phyloP scores from a whole-genome alignment of 2,113 vertebrate genomes.

The Arvicanthis niloticus region DNA sequence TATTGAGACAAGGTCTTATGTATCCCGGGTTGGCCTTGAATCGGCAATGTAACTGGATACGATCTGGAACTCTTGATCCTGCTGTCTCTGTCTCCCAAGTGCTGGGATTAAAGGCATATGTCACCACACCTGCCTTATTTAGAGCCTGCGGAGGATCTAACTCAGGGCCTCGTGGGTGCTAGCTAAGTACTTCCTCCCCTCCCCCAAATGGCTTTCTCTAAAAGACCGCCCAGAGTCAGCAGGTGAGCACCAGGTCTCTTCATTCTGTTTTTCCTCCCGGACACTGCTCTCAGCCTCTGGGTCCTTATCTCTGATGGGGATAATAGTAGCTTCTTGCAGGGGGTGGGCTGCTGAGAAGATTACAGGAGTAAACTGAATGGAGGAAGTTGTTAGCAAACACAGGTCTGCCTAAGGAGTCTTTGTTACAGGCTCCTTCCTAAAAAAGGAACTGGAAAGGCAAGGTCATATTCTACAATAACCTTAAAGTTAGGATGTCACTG shows the following conservation, averaged over 20 bases:
- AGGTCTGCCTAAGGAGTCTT: not conserved
- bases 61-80: not conserved
- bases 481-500: not conserved
- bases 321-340: no score
- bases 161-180: not conserved
- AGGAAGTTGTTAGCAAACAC: not conserved
- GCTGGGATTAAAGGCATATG: not conserved
- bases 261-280: not conserved
- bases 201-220: not conserved
- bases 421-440: not conserved
- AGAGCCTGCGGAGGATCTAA: no score
- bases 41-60: no score
- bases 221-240: not conserved
- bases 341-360: not conserved
- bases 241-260: not conserved
- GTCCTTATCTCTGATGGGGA: conserved; percentile 2
- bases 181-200: not conserved
- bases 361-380: not conserved
- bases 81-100: not conserved
- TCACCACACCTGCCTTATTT: not conserved
- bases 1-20: not conserved
- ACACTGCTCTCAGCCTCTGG: not conserved
- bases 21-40: not conserved
- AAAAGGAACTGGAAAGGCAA: conserved; percentile 28
- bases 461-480: conserved; percentile 2